Conservation (phyloP, 1,140 invertebrate genomes). For the Anthonomus grandis region DNA sequence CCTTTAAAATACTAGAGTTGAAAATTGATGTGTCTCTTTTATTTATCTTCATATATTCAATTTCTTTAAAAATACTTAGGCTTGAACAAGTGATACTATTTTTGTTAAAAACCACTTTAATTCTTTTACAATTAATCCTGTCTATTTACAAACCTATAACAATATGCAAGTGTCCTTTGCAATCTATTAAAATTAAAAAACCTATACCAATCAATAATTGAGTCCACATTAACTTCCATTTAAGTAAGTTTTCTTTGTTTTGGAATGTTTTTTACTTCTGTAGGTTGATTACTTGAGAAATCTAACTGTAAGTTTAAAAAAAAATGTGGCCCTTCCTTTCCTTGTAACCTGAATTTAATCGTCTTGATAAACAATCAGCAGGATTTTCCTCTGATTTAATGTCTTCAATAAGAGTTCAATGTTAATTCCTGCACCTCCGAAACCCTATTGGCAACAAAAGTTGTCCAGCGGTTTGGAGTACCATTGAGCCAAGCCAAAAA, state of each 20-base stretch:
- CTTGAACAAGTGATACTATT: background rate
- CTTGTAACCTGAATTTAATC: background rate
- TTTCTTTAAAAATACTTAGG: background rate
- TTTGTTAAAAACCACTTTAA: background rate
- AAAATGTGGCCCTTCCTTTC: background rate
- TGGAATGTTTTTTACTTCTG: background rate
- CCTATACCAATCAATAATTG: background rate
- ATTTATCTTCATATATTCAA: background rate
- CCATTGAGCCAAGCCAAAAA: too few species aligned
- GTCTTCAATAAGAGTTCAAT: background rate
- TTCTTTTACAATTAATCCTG: background rate
- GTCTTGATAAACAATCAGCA: background rate
- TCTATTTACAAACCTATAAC: background rate
- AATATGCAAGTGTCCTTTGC: conserved; percentile 1
- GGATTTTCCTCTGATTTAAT: conserved; percentile 7
- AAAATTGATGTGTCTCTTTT: background rate
- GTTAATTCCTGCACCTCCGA: conserved; percentile 1
- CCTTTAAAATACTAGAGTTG: too few species aligned
- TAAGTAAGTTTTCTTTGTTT: background rate
- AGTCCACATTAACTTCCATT: background rate
- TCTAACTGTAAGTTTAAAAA: background rate
- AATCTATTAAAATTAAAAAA: conserved; percentile 1
- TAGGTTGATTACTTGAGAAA: background rate
- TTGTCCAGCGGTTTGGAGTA: background rate
- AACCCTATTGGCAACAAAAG: conserved; percentile 2